Percentiles rank a stretch among this genome's conserved stretches.
Evolutionary conservation across 2,113 vertebrate genomes (phyloP).

Genomic region (Numenius arquata): DNA sequence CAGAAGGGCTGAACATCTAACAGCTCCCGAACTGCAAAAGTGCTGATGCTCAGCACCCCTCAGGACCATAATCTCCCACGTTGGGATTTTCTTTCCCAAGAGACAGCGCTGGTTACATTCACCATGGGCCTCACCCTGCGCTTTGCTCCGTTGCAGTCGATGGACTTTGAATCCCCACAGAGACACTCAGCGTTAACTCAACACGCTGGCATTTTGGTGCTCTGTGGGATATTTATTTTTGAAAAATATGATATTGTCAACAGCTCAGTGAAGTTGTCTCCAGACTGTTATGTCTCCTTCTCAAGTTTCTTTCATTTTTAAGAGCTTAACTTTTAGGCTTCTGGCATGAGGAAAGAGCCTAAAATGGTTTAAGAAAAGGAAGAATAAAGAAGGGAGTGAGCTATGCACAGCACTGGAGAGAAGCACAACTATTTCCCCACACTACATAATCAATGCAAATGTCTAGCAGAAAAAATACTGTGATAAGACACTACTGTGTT

Average conservation of each 20-base stretch:
- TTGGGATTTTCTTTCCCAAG: background rate
- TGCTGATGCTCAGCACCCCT: background rate
- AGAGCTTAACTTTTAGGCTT: slow-evolving; percentile 55
- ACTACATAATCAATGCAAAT: background rate
- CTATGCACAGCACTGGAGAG: background rate
- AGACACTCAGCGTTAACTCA: background rate
- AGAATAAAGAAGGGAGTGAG: background rate
- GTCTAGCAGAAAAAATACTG: background rate
- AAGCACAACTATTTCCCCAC: background rate
- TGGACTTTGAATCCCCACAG: accelerated
- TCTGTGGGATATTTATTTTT: slow-evolving; percentile 54
- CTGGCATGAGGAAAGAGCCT: background rate
- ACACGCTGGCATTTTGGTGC: background rate
- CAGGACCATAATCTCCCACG: background rate
- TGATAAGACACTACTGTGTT: background rate
- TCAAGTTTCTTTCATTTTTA: slow-evolving; percentile 65
- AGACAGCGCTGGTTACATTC: background rate
- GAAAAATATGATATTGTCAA: slow-evolving; percentile 59
- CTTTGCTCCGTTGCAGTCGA: background rate
- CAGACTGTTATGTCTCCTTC: slow-evolving; percentile 64
- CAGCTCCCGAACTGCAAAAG: background rate
- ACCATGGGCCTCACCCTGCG: background rate
- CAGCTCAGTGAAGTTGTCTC: slow-evolving; percentile 45
- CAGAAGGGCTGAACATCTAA: background rate
- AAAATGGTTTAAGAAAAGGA: slow-evolving; percentile 24